Base-by-base conservation (phyloP, 2,113 vertebrate genomes). In the Butorides virescens region DNA sequence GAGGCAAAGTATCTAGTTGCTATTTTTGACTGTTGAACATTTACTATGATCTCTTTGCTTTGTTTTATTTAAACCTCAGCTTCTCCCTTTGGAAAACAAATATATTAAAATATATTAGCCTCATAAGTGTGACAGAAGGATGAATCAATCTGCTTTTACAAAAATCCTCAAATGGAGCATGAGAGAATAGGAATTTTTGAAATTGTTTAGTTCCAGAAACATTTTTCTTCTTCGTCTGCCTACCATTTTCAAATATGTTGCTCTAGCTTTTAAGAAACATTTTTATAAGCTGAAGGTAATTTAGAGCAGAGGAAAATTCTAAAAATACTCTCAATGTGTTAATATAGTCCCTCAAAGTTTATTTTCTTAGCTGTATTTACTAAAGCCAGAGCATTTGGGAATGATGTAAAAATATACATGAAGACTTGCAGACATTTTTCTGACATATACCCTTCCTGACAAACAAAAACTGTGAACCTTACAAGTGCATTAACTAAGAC, bases 361-460 rank as follows among this genome's bases (percentile, higher is more conserved):
- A 73, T 91, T 95, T 92, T 85, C 65, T 87, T 82, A 91, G 73
- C 76, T 92, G 47, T 84, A 42, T 89, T 92, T 89, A 68, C 52
- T 55, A 63, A 91, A 74, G 42, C 29, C 27, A 32, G 13, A 85
- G 61, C 52, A 71, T 78, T 75, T n/a, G 30, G 61, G 36, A 89
- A 61, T 56, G 16, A 71, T 52, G 25, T 89, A 89, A 89, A 95
- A 92, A 91, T 58, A 59, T 10, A 78, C 23, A 52, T 18, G 34
- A 91, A 72, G n/a, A 10, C 44, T 87, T 92, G 76, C 79, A 87
- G 89, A 65, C 37, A 42, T 90, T 92, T 96, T 89, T 55, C 73
- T 77, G 61, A 77, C 12, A 17, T 62, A 20, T 9, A 26, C 5
- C 77, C 29, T 91, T 91, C 86, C 68, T 92, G 79, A 26, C 22